Evolutionary conservation across 2,113 vertebrate genomes (phyloP).

Genomic region (Pavo muticus): DNA sequence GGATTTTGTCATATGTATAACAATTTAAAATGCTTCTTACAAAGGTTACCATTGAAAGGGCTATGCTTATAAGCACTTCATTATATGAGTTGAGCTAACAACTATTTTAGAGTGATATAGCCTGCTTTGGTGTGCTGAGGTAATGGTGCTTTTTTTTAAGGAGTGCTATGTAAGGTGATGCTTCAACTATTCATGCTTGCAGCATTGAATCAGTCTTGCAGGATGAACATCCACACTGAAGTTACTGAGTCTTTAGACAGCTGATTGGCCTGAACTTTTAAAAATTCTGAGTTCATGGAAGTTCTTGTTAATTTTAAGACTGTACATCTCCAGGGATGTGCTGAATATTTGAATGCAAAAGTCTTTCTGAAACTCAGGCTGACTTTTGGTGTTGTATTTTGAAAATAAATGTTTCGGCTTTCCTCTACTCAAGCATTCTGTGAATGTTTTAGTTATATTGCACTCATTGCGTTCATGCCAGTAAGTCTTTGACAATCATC

Average conservation of each 20-base stretch:
- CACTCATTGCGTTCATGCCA: rapidly evolving
- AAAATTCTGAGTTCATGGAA: background rate
- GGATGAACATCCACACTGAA: background rate
- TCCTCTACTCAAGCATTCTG: background rate
- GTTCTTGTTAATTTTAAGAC: background rate
- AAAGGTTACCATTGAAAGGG: background rate
- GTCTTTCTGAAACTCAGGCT: background rate
- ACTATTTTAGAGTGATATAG: background rate
- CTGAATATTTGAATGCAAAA: background rate
- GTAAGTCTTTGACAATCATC: background rate
- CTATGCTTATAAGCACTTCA: background rate
- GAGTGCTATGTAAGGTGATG: background rate
- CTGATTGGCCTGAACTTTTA: background rate
- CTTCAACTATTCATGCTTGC: background rate
- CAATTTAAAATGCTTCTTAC: background rate
- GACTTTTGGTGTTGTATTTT: background rate
- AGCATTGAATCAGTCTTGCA: background rate
- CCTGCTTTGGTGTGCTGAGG: background rate
- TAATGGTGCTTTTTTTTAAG: rapidly evolving
- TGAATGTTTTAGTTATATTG: background rate
- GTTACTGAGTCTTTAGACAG: background rate
- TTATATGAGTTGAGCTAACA: background rate
- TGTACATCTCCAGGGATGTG: background rate
- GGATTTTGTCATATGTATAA: background rate
- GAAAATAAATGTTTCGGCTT: background rate